phyloP scores from a whole-genome alignment of 2,888 invertebrate genomes.

The Acleris literana region DNA sequence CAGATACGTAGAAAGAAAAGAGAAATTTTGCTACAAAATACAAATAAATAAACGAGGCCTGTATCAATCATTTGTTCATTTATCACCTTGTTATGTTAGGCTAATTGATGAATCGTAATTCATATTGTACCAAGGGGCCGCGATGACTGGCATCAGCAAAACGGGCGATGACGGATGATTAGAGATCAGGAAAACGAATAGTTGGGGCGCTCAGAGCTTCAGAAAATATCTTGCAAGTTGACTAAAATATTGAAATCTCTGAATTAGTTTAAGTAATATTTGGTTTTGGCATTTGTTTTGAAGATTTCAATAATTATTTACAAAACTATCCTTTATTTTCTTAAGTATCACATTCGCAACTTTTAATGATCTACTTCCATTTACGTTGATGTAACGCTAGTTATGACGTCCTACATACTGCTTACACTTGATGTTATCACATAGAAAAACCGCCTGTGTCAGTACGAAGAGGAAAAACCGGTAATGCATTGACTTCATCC shows the following conservation, averaged over 20 bases:
- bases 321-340: too few relatives aligned
- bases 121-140: constrained; percentile 14
- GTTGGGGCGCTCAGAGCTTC: neutral
- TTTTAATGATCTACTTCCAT: too few relatives aligned
- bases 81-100: constrained; percentile 26
- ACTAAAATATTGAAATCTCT: constrained; percentile 25
- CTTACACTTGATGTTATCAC: too few relatives aligned
- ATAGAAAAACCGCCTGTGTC: too few relatives aligned
- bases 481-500: too few relatives aligned
- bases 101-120: constrained; percentile 37
- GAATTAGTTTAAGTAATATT: neutral
- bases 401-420: too few relatives aligned
- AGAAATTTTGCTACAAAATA: neutral
- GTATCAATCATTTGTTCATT: constrained; percentile 31
- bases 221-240: constrained; percentile 7
- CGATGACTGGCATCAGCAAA: too few relatives aligned
- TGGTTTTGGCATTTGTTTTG: too few relatives aligned
- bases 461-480: too few relatives aligned
- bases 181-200: neutral
- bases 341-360: too few relatives aligned
- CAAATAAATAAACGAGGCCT: constrained; percentile 35
- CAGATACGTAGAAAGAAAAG: neutral
- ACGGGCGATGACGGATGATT: constrained; percentile 22
- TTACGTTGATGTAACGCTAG: too few relatives aligned
- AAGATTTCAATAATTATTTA: too few relatives aligned